These are phyloP conservation scores for Tachysurus vachellii DNA, from an alignment of 2,113 vertebrate species.

Conservation along the genomic window DNA sequence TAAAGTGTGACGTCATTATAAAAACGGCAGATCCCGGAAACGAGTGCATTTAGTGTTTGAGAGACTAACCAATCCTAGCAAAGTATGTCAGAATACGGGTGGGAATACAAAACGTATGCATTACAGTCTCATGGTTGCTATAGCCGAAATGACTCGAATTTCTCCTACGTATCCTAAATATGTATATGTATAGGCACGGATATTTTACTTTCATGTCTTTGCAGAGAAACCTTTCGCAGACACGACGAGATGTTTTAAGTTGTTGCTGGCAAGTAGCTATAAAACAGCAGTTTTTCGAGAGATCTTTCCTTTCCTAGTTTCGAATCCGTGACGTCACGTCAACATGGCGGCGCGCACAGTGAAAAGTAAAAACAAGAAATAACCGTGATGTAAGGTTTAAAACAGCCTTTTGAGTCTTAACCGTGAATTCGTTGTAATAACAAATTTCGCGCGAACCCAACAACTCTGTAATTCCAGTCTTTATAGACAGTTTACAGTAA, in stretches of 20 bases:
- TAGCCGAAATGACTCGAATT: neutral
- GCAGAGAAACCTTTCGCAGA: neutral
- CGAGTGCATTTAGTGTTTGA: no score
- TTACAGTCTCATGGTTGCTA: neutral
- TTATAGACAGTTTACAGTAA: neutral
- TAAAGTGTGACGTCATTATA: neutral
- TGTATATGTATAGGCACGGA: neutral
- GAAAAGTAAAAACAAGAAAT: neutral
- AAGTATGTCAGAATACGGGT: neutral
- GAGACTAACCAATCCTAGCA: no score
- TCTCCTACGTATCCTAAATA: neutral
- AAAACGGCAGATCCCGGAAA: neutral
- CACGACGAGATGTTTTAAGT: neutral
- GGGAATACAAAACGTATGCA: neutral
- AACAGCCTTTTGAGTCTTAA: neutral
- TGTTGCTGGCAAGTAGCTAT: neutral
- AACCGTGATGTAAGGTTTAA: neutral
- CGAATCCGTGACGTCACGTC: neutral
- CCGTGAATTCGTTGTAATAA: neutral
- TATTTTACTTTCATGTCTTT: neutral
- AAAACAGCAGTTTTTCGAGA: neutral
- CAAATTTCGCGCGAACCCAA: neutral
- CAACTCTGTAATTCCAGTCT: neutral
- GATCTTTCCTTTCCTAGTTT: no score
- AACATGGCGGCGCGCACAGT: neutral